Evolutionary conservation across 2,113 vertebrate genomes (phyloP), one percentile per base, ranked within the genome.

Genomic region (Ia io): DNA sequence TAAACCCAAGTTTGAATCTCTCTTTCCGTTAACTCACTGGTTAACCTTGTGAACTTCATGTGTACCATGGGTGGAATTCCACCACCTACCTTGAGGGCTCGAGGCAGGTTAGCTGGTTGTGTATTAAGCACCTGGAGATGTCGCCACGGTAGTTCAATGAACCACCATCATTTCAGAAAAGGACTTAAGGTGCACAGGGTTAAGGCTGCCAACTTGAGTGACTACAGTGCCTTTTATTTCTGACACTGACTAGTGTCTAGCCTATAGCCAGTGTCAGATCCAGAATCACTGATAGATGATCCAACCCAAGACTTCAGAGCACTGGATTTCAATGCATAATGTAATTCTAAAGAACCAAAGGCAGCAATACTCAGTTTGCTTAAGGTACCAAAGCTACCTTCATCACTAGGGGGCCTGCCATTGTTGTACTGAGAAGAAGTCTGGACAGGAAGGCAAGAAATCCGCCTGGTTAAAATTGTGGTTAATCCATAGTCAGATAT

Each of bases 131-230:
- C 17, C 37, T 65, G 51, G 16, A 67, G 28, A 14, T 18, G 32
- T 9, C 13, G 30, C 32, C 8, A 14, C 20, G 35, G 63, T 22
- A 6, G 11, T 12, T 37, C 42, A 18, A 9, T 0, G 1, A 47
- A 17, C 65, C 1, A 32, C 56, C 23, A 2, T 23, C 13, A 7
- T 44, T 47, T 70, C 25, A n/a, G 32, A 25, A 3, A 25, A 49
- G 4, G 17, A 3, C 5, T 18, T n/a, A 5, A 3, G 22, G 10
- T 9, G 51, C 10, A 47, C 1, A 1, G 23, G 9, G 16, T 0
- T 0, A 65, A 12, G 17, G 40, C 13, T 16, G 61, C 12, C 51
- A 28, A 20, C 53, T 2, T 17, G 14, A 23, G 42, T 49, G 14
- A 25, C 1, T 5, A n/a, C 28, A 16, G 9, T 20, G n/a, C 9